Evolutionary conservation across 2,888 invertebrate genomes (phyloP), one percentile per base, ranked within the genome.

Genomic region (Lepidocyrtoides sp.): DNA sequence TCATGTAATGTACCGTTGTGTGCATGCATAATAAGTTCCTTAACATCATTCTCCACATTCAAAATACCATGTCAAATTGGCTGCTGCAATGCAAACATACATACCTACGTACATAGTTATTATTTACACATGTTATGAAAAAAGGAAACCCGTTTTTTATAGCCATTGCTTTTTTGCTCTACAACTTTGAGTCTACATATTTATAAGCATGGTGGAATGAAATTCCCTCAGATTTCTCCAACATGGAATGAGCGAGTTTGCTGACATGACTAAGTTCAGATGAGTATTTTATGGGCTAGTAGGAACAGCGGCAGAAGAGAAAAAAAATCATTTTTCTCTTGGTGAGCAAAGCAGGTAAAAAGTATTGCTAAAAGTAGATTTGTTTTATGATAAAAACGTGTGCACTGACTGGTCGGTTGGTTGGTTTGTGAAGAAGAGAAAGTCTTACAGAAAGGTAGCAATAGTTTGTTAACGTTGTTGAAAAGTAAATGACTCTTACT

Each of bases 261-360:
- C 89, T 89, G 82, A 82, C 89, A 82, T 60, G 72, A 48, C 82
- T 54, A 89, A 82, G 60, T 82, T 89, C 44, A 82, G 82, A 89
- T 72, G 89, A 69, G 57, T 72, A 89, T 89, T 89, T 89, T 89
- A 89, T 89, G 51, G 63, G 75, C 41, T 41, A 23, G 20, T 41
- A 44, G 20, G 10, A 36, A 41, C 36, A 69, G 14, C 8, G 41
- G 17, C 8, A 72, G 8, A 3, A 72, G 41, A 29, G 12, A 66
- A 66, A 66, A 29, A 57, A 57, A 57, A 10, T 20, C n/a, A n/a
- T n/a, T n/a, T n/a, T n/a, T n/a, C n/a, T n/a, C n/a, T n/a, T n/a
- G n/a, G n/a, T n/a, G n/a, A 57, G 23, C 5, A 57, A 54, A 14
- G 57, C 57, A 57, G 57, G 57, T 57, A 57, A 57, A 51, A 36